These are phyloP conservation scores for Isaurus tuberculatus DNA, from an alignment of 92 coral and sea anemone genomes.

Conservation along the genomic window DNA sequence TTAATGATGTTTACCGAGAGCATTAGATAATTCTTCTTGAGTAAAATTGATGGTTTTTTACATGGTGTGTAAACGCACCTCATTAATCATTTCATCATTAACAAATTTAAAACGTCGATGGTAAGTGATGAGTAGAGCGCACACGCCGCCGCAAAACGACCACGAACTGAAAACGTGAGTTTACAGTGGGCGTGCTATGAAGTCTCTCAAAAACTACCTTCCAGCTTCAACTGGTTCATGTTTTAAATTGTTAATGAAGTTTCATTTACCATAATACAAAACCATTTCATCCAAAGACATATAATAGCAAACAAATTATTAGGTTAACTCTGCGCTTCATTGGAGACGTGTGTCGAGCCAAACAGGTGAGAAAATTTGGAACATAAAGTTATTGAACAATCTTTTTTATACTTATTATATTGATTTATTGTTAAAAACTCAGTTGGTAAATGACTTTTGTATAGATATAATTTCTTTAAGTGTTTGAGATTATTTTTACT, in stretches of 20 bases:
- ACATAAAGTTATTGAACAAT: neutral
- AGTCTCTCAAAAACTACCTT: neutral
- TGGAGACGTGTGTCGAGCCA: conserved; percentile 9
- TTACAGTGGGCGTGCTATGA: neutral
- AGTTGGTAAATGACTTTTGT: neutral
- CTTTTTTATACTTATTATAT: neutral
- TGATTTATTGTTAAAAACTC: neutral
- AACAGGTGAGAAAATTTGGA: conserved; percentile 13
- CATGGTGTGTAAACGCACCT: conserved; percentile 45
- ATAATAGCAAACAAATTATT: neutral
- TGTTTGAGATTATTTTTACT: no score
- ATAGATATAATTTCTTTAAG: no score
- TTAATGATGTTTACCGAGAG: conserved; percentile 51
- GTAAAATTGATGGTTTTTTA: conserved; percentile 47
- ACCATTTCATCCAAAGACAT: neutral
- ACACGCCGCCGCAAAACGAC: conserved; percentile 7
- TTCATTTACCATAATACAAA: neutral
- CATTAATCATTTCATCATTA: conserved; percentile 39
- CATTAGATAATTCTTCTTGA: conserved; percentile 36
- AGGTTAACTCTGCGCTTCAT: neutral
- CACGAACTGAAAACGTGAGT: neutral
- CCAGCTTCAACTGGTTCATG: neutral
- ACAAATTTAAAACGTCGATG: neutral
- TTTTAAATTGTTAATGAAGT: neutral
- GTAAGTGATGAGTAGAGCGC: conserved; percentile 15